These are phyloP conservation scores for Amblyornis subalaris DNA, from an alignment of 2,113 vertebrate species.

Conservation along the genomic window DNA sequence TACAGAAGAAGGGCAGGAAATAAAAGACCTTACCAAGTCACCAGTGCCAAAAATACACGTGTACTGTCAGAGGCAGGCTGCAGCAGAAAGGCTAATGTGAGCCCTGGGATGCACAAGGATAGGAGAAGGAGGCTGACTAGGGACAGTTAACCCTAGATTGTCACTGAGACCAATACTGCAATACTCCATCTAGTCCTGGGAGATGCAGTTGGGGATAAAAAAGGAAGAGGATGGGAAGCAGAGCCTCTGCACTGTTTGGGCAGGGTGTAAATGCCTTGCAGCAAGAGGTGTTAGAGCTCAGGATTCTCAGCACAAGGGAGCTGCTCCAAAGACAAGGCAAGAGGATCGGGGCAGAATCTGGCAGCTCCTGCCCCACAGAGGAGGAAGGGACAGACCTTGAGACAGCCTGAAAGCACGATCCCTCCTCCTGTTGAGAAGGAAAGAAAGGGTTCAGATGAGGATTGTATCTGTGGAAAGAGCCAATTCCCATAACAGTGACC, in stretches of 20 bases:
- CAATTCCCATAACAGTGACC: fast-evolving
- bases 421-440: neutral
- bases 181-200: neutral
- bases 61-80: neutral
- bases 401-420: neutral
- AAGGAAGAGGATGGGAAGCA: neutral
- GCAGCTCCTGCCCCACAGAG: neutral
- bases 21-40: neutral
- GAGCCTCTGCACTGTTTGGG: neutral
- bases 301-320: neutral
- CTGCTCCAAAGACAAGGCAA: neutral
- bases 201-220: neutral
- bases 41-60: fast-evolving
- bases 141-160: neutral
- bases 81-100: neutral
- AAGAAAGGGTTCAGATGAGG: neutral
- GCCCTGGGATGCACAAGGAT: neutral
- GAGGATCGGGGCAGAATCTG: neutral
- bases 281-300: neutral
- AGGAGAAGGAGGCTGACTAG: neutral
- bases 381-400: neutral
- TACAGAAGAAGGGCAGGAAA: neutral
- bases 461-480: neutral
- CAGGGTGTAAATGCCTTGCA: neutral
- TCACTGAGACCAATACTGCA: neutral